A percentile compares a stretch with the other conserved stretches of the same genome.
These are phyloP conservation scores for Bombus fervidus DNA, from an alignment of 1,140 invertebrate genomes.

Conservation along the genomic window DNA sequence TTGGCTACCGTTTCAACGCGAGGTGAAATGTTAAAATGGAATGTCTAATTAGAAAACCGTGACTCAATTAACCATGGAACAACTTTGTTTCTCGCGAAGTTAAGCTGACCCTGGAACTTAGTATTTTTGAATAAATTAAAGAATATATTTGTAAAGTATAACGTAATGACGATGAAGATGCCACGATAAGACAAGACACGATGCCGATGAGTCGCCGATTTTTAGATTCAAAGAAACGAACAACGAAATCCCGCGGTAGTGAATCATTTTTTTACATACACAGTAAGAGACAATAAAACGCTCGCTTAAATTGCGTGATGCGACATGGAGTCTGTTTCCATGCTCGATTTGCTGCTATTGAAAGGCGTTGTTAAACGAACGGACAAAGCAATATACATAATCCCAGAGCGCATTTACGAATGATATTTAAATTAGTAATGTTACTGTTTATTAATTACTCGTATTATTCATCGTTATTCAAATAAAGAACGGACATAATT, in stretches of 20 bases:
- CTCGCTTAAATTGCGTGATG: neutral
- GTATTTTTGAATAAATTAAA: neutral
- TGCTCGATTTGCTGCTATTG: conserved; percentile 19
- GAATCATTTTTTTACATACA: conserved; percentile 54
- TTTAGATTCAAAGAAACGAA: neutral
- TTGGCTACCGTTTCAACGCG: neutral
- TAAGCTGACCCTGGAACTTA: neutral
- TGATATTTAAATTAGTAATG: neutral
- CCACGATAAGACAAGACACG: neutral
- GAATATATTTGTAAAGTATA: conserved; percentile 2
- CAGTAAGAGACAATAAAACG: conserved; percentile 37
- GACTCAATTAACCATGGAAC: neutral
- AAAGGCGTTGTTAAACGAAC: conserved; percentile 17
- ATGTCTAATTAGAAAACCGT: neutral
- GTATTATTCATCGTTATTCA: neutral
- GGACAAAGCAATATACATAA: neutral
- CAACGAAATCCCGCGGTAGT: conserved; percentile 29
- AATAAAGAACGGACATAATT: no score
- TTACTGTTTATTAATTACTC: neutral
- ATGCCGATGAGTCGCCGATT: neutral
- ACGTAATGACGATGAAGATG: neutral
- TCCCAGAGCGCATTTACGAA: neutral
- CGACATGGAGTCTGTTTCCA: conserved; percentile 1
- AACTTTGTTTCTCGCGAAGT: neutral
- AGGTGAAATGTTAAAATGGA: conserved; percentile 8